phyloP scores from a whole-genome alignment of 1,140 invertebrate genomes.

The Penaeus vannamei region DNA sequence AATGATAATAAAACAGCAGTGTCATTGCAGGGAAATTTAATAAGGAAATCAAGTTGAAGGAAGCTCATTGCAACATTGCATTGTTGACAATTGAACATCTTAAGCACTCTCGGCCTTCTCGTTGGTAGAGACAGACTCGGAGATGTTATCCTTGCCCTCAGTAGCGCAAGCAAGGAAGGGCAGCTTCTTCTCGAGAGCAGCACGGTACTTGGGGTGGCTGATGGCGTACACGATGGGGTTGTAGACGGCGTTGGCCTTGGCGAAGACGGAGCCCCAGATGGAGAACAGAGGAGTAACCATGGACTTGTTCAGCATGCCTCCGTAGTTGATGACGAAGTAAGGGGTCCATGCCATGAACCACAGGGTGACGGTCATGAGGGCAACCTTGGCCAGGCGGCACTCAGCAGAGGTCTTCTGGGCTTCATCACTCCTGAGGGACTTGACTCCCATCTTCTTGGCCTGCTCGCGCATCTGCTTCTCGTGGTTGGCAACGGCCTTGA shows the following conservation, averaged over 20 bases:
- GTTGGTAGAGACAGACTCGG: background rate
- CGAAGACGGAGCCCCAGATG: slow-evolving; percentile 45
- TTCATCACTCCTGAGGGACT: slow-evolving; percentile 69
- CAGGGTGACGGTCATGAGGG: slow-evolving; percentile 71
- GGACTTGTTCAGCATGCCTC: slow-evolving; percentile 70
- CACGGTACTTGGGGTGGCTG: slow-evolving; percentile 69
- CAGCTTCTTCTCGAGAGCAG: slow-evolving; percentile 48
- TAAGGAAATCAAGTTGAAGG: too few species aligned
- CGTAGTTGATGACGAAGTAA: slow-evolving; percentile 71
- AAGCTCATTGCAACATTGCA: too few species aligned
- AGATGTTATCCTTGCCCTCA: slow-evolving; percentile 7
- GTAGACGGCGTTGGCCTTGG: slow-evolving; percentile 68
- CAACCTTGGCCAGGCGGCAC: slow-evolving; percentile 70
- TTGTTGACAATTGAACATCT: background rate
- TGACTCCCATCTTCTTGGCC: slow-evolving; percentile 71
- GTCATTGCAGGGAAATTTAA: too few species aligned
- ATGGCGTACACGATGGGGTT: slow-evolving; percentile 69
- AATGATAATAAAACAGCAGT: too few species aligned
- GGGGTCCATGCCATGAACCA: slow-evolving; percentile 72
- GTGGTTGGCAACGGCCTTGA: slow-evolving; percentile 72
- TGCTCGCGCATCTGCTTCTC: slow-evolving; percentile 68
- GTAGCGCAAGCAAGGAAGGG: slow-evolving; percentile 18
- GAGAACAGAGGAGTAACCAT: slow-evolving; percentile 39
- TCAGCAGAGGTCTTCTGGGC: slow-evolving; percentile 44
- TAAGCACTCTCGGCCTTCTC: slow-evolving; percentile 21